Evolutionary conservation across 1,140 invertebrate genomes (phyloP), one percentile per base, ranked within the genome.

Genomic region (Harpegnathos saltator): DNA sequence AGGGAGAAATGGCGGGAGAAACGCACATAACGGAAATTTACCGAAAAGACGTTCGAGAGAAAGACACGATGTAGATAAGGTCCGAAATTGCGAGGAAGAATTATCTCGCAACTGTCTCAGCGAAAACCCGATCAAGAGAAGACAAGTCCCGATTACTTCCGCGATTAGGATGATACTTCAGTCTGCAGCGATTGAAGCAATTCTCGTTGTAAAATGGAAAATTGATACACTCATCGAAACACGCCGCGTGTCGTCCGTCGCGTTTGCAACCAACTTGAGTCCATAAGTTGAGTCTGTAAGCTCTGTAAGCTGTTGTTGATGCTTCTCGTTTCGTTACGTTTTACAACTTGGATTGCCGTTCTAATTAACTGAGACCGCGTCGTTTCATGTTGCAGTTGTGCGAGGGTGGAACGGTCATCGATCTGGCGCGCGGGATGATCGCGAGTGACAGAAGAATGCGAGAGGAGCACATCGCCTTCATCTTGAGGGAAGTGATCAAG

Each of bases 381-480:
- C 1, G 38, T 73, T 58, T 14, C 14, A 26, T 73, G 66, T 90
- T 95, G 95, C 92, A 98, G 98, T 94, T 97, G 71, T 98, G 97
- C 94, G 95, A 98, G 89, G 97, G 96, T 58, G 97, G 98, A 52
- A 95, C 97, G 17, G 96, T 97, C 22, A 96, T 97, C 71, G 97
- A 98, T 91, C 95, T 98, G 89, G 96, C 97, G 15, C 96, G 96
- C 86, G 96, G 95, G 82, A 93, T 98, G 61, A 91, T 96, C 15
- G 94, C 95, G 29, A 93, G 95, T 75, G 96, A 97, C 90, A 96
- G 96, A 91, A 96, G 96, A 93, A 96, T 98, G 95, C 95, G 95
- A 50, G 98, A 98, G 92, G 96, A 97, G 90, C 97, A 98, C 89
- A 98, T 98, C 82, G 97, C 97, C 66, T 98, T 97, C 92, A 97